Evolutionary conservation across 2,888 invertebrate species (phyloP).

Genomic region (Xestia sexstrigata): DNA sequence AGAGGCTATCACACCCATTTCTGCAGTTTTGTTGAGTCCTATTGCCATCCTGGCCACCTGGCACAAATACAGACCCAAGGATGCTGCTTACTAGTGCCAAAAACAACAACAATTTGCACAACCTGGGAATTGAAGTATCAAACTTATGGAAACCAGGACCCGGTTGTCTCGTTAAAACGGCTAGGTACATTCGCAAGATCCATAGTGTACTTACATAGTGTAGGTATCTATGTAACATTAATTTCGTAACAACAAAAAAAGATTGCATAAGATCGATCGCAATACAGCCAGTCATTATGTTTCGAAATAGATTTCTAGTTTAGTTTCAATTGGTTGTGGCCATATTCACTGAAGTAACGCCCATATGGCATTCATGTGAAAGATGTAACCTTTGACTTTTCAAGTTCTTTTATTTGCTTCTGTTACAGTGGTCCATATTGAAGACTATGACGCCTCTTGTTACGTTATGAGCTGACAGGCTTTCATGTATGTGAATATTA

Average conservation of each 20-base stretch:
- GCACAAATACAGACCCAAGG: neutral
- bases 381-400: slow-evolving; percentile 12
- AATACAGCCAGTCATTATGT: slow-evolving; percentile 46
- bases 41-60: neutral
- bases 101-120: neutral
- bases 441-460: slow-evolving; percentile 4
- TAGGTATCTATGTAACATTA: slow-evolving; percentile 20
- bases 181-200: neutral
- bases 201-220: slow-evolving; percentile 5
- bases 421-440: slow-evolving; percentile 9
- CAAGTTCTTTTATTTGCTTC: slow-evolving; percentile 13
- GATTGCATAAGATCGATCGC: slow-evolving; percentile 42
- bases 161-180: no score
- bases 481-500: neutral
- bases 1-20: neutral
- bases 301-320: slow-evolving; percentile 56
- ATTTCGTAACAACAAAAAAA: slow-evolving; percentile 51
- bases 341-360: slow-evolving; percentile 32
- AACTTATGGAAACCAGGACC: neutral
- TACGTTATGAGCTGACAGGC: neutral
- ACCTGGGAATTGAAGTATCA: neutral
- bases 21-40: neutral
- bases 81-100: no score
- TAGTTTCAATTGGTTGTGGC: slow-evolving; percentile 29
- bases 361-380: slow-evolving; percentile 20